Base-by-base conservation (phyloP, 2,888 invertebrate genomes). In the Dermolepida albohirtum region DNA sequence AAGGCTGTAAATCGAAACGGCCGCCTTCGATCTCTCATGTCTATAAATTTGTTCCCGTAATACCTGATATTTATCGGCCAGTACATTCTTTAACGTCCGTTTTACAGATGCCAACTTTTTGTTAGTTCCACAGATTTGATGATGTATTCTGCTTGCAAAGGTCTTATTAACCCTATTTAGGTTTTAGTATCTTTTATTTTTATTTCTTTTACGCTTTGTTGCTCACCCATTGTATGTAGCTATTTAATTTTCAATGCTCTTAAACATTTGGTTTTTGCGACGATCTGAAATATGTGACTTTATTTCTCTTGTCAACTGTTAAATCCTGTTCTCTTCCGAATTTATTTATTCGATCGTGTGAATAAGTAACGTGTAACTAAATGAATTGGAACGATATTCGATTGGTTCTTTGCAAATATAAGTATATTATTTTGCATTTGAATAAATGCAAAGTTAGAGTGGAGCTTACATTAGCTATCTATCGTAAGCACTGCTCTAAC, bases 161-260 rank as follows among this genome's bases (percentile, higher is more conserved):
- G 71, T 74, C 79, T 78, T 79, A 80, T 80, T 80, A 78, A 78
- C 77, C 77, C 80, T 79, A 78, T 79, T 80, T 80, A 79, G 78
- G 79, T 50, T 34, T 22, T 6, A 64, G 68, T 34, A 54, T 57
- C 64, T 68, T 64, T 64, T 68, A 68, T 68, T 68, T 68, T 68
- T 64, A 52, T 64, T 64, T 64, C 40, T 64, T 64, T 64, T 64
- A 52, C 52, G 64, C 64, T 52, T 54, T 64, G 54, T 64, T 68
- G 66, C 64, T 55, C 64, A 49, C 64, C 55, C 68, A 64, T 54
- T 62, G 68, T 62, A 62, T 68, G 64, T 68, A 47, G 68, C 68
- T 54, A 64, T 64, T 57, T 68, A 68, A 68, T 68, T 68, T 64
- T 55, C 68, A 57, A 64, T 68, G 64, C 68, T 64, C 68, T 55